These are phyloP conservation scores for Sericinus montela DNA, from an alignment of 2,888 invertebrate genomes.

Conservation along the genomic window DNA sequence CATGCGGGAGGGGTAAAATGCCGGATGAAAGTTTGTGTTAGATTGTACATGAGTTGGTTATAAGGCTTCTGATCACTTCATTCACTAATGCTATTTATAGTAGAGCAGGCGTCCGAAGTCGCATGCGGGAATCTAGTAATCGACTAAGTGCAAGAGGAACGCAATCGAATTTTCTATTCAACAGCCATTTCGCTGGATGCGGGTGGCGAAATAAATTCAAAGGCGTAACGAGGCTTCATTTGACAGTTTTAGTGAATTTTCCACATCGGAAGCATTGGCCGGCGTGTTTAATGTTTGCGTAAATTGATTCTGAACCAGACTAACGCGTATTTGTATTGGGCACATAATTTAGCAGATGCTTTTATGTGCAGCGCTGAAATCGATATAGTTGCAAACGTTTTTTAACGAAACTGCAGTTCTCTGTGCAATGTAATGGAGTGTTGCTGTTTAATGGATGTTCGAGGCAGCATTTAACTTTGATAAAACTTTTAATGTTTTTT, in stretches of 20 bases:
- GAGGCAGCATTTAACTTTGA: slow-evolving; percentile 5
- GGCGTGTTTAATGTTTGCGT: slow-evolving; percentile 15
- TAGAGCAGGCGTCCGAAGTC: too few relatives aligned
- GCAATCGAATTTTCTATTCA: slow-evolving; percentile 12
- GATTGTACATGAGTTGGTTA: too few relatives aligned
- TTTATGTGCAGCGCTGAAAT: slow-evolving; percentile 5
- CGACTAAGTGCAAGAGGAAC: not conserved
- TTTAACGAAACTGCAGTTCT: slow-evolving; percentile 5
- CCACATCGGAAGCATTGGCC: slow-evolving; percentile 13
- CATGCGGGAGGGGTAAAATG: too few relatives aligned
- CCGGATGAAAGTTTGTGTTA: too few relatives aligned
- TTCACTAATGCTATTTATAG: too few relatives aligned
- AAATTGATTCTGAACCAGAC: slow-evolving; percentile 13
- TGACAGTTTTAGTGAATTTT: slow-evolving; percentile 20
- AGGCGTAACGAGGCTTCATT: slow-evolving; percentile 14
- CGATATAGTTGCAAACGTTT: slow-evolving; percentile 2
- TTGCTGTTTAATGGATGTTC: slow-evolving; percentile 3
- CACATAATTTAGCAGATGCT: slow-evolving; percentile 9
- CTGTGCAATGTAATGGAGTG: not conserved
- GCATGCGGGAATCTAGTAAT: too few relatives aligned
- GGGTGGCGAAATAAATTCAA: slow-evolving; percentile 11
- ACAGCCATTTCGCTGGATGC: slow-evolving; percentile 2
- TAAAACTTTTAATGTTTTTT: slow-evolving; percentile 2
- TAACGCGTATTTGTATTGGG: slow-evolving; percentile 9
- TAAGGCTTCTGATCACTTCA: too few relatives aligned